Evolutionary conservation across 2,888 invertebrate genomes (phyloP).

Genomic region (Agrotis clavis): DNA sequence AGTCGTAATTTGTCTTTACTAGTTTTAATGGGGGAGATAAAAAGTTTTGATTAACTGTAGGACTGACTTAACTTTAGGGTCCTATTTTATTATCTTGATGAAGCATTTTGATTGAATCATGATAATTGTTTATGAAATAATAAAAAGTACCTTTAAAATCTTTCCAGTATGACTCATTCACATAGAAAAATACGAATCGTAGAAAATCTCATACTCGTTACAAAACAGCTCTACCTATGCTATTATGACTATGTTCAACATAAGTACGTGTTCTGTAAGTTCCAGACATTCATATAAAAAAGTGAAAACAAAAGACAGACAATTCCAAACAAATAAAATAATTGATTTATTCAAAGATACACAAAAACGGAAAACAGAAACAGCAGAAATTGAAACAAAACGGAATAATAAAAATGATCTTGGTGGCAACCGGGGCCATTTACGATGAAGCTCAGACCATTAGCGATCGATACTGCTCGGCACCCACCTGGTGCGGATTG

Average conservation of each 20-base stretch:
- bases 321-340: background rate
- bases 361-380: slow-evolving; percentile 27
- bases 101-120: slow-evolving; percentile 54
- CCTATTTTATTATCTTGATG: slow-evolving; percentile 51
- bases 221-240: background rate
- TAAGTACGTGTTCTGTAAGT: background rate
- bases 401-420: slow-evolving; percentile 52
- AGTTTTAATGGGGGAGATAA: slow-evolving; percentile 54
- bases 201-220: background rate
- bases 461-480: slow-evolving; percentile 60
- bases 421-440: slow-evolving; percentile 50
- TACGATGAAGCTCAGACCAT: slow-evolving; percentile 54
- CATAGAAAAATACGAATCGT: no score
- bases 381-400: slow-evolving; percentile 32
- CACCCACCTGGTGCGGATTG: slow-evolving; percentile 64
- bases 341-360: background rate
- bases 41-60: slow-evolving; percentile 53
- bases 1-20: slow-evolving; percentile 49
- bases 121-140: slow-evolving; percentile 39
- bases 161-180: background rate
- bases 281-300: background rate
- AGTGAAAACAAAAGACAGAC: background rate
- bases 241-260: no score
- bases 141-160: background rate
- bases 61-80: slow-evolving; percentile 46